These are phyloP conservation scores for Cheirogaleus major DNA, from an alignment of 2,797 vertebrate genomes.

Conservation along the genomic window DNA sequence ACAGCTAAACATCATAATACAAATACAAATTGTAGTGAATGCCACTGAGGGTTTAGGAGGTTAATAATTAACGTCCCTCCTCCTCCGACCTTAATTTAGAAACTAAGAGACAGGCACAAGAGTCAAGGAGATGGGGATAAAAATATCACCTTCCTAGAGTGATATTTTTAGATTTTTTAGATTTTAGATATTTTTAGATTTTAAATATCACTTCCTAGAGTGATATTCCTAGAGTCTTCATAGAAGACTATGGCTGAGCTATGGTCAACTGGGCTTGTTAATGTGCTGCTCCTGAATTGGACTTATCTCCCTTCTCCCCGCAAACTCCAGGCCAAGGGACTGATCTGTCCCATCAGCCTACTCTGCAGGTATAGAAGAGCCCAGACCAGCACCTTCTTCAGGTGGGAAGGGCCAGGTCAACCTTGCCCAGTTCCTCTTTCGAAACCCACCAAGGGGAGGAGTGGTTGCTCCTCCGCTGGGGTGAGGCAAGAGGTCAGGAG, in stretches of 20 bases:
- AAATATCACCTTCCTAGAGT: background rate
- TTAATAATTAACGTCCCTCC: background rate
- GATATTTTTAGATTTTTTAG: too few species aligned
- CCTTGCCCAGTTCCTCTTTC: background rate
- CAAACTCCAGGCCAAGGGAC: background rate
- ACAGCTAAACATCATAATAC: background rate
- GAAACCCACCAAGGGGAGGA: background rate
- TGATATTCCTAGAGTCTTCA: too few species aligned
- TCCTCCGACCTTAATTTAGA: background rate
- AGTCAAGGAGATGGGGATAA: background rate
- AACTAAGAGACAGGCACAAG: background rate
- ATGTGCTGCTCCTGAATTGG: background rate
- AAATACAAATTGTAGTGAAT: background rate
- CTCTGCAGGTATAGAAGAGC: background rate
- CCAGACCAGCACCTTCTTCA: background rate
- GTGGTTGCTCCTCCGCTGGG: background rate
- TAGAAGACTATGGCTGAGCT: background rate
- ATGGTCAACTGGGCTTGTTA: background rate
- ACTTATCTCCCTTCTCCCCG: background rate
- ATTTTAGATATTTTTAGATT: too few species aligned
- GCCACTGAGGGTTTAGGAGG: background rate
- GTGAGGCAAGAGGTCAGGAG: accelerated
- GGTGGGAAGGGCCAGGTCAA: too few species aligned
- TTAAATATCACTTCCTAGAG: too few species aligned
- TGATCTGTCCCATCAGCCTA: background rate